phyloP scores from a whole-genome alignment of 2,797 vertebrate species.

The Channallabes apus region DNA sequence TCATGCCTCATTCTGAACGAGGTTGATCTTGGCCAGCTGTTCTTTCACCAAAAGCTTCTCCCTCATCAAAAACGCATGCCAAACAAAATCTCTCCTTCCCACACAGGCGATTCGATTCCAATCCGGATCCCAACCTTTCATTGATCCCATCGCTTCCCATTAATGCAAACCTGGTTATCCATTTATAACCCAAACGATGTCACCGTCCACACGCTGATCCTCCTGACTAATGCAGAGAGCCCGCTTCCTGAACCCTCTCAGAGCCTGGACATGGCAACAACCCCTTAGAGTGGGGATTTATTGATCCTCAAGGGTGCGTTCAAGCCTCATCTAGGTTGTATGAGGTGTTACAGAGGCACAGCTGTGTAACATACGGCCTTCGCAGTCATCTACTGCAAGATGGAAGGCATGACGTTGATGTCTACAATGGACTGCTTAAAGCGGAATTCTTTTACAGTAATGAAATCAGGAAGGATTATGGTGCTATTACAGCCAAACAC shows the following conservation, averaged over 20 bases:
- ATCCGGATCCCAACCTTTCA: constrained; percentile 25
- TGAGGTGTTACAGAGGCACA: constrained; percentile 41
- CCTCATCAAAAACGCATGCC: constrained; percentile 29
- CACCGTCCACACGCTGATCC: constrained; percentile 4
- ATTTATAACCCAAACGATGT: constrained; percentile 25
- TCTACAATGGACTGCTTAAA: constrained; percentile 20
- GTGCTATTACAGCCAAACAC: constrained; percentile 26
- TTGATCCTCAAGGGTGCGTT: constrained; percentile 30
- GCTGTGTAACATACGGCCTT: constrained; percentile 40
- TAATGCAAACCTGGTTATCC: constrained; percentile 17
- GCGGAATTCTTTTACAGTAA: not conserved
- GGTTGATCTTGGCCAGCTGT: constrained; percentile 44
- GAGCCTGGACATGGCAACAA: constrained; percentile 22
- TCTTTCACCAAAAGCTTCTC: constrained; percentile 24
- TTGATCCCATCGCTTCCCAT: constrained; percentile 38
- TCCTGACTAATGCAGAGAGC: constrained; percentile 6
- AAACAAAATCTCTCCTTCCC: constrained; percentile 39
- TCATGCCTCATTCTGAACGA: constrained; percentile 42
- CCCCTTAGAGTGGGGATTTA: constrained; percentile 33
- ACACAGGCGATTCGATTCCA: constrained; percentile 22
- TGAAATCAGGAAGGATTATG: constrained; percentile 20
- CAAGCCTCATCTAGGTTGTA: constrained; percentile 38
- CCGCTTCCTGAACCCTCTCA: constrained; percentile 17
- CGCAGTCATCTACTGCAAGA: not conserved
- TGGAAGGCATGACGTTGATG: constrained; percentile 2